Evolutionary conservation across 2,113 vertebrate species (phyloP).

Genomic region (Procavia capensis): DNA sequence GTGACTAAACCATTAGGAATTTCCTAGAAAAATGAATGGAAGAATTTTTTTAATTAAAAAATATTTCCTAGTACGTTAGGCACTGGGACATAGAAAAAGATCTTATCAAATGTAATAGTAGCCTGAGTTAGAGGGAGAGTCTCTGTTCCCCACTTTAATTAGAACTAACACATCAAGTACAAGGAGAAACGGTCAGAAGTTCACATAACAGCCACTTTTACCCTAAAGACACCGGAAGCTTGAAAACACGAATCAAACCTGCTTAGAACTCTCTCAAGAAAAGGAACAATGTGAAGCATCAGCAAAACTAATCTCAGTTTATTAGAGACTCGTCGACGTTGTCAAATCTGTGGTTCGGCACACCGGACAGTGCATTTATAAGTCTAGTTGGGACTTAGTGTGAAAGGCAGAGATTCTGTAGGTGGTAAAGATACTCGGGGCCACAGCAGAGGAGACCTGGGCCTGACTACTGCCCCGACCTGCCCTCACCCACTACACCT

Average conservation of each 20-base stretch:
- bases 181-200: conserved; percentile 72
- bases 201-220: background rate
- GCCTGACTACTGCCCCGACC: background rate
- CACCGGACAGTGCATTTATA: rapidly evolving
- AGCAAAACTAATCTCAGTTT: background rate
- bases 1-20: conserved; percentile 59
- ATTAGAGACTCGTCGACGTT: background rate
- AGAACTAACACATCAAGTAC: conserved; percentile 54
- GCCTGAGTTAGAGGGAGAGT: conserved; percentile 50
- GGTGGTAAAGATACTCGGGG: background rate
- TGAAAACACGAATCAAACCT: conserved; percentile 29
- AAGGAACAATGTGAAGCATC: background rate
- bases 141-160: conserved; percentile 73
- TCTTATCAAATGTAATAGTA: conserved; percentile 67
- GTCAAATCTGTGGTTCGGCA: background rate
- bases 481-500: background rate
- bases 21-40: conserved; percentile 68
- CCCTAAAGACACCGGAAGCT: background rate
- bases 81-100: conserved; percentile 59
- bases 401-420: background rate
- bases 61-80: conserved; percentile 19
- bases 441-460: background rate
- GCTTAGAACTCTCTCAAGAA: conserved; percentile 1
- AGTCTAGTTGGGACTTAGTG: background rate
- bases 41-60: conserved; percentile 72